Percentiles rank a stretch among this genome's conserved stretches.
Conservation (phyloP, 2,113 vertebrate species). For the Cinclus mexicanus region DNA sequence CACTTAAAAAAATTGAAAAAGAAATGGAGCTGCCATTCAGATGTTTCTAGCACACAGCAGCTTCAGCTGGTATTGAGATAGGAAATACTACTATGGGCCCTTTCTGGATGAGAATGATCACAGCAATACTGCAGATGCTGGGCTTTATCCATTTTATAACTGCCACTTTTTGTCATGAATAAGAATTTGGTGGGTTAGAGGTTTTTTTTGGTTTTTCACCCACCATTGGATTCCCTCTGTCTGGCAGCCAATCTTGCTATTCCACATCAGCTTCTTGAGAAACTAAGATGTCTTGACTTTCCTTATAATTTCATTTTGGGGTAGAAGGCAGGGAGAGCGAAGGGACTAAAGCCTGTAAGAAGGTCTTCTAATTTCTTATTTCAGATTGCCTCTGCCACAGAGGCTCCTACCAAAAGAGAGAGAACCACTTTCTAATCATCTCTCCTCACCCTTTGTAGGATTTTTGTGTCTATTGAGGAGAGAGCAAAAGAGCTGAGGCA, state of each 20-base stretch:
- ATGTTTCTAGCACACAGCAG: not conserved
- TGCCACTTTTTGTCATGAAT: not conserved
- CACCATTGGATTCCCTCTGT: not conserved
- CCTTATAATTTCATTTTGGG: not conserved
- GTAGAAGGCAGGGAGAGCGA: not conserved
- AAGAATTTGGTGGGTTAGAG: not conserved
- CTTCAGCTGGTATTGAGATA: not conserved
- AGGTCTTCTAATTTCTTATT: not conserved
- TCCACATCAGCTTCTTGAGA: not conserved
- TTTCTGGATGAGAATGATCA: not conserved
- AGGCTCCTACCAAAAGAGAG: not conserved
- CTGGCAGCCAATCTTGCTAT: not conserved
- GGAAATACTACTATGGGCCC: not conserved
- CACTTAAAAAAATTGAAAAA: not conserved
- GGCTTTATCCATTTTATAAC: not conserved
- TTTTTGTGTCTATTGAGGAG: rapidly evolving
- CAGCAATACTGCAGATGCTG: not conserved
- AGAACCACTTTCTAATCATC: not conserved
- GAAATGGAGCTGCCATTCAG: not conserved
- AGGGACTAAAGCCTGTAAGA: not conserved
- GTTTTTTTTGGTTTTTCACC: not conserved
- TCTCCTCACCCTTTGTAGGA: not conserved
- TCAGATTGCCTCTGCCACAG: not conserved
- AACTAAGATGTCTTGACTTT: rapidly evolving
- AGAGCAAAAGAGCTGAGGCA: not conserved